Conservation (phyloP, 2,888 invertebrate species). For the Pachycephus smyrnensis region DNA sequence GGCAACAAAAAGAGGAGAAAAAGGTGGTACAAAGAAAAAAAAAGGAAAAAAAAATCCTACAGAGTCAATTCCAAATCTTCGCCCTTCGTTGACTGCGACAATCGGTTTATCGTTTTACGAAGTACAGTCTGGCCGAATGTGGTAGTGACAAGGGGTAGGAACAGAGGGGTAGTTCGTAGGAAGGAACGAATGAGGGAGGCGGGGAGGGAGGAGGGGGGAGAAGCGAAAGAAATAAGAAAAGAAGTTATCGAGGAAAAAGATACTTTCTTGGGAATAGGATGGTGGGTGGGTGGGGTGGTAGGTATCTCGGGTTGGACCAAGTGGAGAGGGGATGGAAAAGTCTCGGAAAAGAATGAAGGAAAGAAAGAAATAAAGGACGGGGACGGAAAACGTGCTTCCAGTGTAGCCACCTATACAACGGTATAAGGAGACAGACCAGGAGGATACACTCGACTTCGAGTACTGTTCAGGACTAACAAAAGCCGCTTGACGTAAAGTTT, state of each 20-base stretch:
- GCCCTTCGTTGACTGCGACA: conserved; percentile 38
- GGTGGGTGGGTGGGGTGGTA: background rate
- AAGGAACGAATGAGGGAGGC: conserved; percentile 10
- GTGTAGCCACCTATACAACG: background rate
- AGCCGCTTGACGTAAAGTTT: conserved; percentile 50
- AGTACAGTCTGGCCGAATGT: background rate
- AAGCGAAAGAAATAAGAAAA: conserved; percentile 18
- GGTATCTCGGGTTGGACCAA: conserved; percentile 16
- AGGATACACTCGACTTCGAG: conserved; percentile 47
- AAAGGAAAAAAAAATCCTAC: background rate
- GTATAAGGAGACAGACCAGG: conserved; percentile 15
- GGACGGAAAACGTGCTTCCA: background rate
- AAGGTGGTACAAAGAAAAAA: background rate
- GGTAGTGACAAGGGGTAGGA: background rate
- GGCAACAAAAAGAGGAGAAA: conserved; percentile 13
- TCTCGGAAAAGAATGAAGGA: conserved; percentile 13
- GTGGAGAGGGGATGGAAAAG: background rate
- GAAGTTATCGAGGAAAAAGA: conserved; percentile 44
- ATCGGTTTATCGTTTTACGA: conserved; percentile 44
- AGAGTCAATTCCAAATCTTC: conserved; percentile 3
- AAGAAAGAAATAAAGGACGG: conserved; percentile 18
- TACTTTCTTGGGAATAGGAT: conserved; percentile 31
- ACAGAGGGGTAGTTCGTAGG: background rate
- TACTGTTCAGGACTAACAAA: conserved; percentile 50
- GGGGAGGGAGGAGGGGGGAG: conserved; percentile 23